Evolutionary conservation across 2,797 vertebrate genomes (phyloP), one percentile per base, ranked within the genome.

Genomic region (Trachops cirrhosus): DNA sequence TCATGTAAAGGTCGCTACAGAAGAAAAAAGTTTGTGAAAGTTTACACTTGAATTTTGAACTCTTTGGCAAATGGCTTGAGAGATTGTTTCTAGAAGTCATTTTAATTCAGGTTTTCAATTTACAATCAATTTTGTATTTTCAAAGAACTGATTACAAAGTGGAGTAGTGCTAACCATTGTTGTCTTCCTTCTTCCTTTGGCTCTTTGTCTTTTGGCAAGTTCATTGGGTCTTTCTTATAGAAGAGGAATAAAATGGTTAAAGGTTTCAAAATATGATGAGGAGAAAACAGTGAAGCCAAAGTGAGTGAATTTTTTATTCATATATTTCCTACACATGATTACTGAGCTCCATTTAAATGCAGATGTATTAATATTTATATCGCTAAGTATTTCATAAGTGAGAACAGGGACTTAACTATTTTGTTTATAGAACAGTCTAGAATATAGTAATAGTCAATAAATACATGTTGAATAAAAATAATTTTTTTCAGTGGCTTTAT

Each of bases 1-100:
- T 93, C 71, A 89, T 64, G 34, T 78, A 95, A 93, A 97, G 54
- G 26, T 92, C n/a, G n/a, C 41, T 82, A 62, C 74, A 86, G 71
- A 90, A 86, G 54, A 89, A 92, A 92, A 77, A 80, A 29, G 19
- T 9, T 21, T 37, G 44, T 77, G n/a, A 10, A 74, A 70, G 32
- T 95, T 90, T 91, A 52, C 64, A 52, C 4, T 84, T 87, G 80
- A 52, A 84, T 57, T 87, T 91, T 96, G 50, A 44, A 57, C 34
- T 79, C 9, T 96, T 91, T 83, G 54, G 18, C 48, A 64, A 71
- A 24, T 91, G 44, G n/a, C 44, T 39, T 39, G 9, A 79, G 18
- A 82, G 26, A 83, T 57, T 90, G 52, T 32, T 22, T 93, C 22
- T 83, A 70, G 71, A 21, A 29, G 34, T 71, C 48, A 92, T 91